phyloP scores from a whole-genome alignment of 2,113 vertebrate species.

The Sylvilagus bachmani region DNA sequence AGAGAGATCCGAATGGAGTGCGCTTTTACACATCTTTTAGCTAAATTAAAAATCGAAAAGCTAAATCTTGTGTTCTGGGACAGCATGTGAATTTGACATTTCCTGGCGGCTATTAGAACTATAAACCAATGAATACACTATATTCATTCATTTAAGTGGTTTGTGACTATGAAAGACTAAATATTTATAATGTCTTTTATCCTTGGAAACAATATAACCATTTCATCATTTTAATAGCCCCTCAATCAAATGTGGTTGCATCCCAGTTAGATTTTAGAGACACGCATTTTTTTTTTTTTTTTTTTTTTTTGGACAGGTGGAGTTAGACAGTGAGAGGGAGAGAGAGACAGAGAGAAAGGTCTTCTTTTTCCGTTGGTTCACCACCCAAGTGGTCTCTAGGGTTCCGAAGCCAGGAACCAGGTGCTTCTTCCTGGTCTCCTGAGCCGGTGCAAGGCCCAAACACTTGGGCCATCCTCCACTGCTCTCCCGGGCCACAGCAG shows the following conservation, averaged over 20 bases:
- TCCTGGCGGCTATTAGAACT: constrained; percentile 68
- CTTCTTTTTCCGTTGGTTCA: no score
- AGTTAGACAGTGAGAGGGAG: no score
- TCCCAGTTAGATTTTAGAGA: constrained; percentile 62
- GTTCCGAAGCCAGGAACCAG: no score
- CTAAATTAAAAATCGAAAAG: constrained; percentile 80
- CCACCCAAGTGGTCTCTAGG: no score
- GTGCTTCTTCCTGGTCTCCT: no score
- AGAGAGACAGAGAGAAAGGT: no score
- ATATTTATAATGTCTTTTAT: constrained; percentile 80
- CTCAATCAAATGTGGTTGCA: constrained; percentile 65
- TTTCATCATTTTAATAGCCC: constrained; percentile 77
- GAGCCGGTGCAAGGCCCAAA: no score
- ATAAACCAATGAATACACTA: constrained; percentile 64
- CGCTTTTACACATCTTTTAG: constrained; percentile 78
- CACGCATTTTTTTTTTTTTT: constrained; percentile 31
- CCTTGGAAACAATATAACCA: constrained; percentile 64
- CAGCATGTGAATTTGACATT: constrained; percentile 80
- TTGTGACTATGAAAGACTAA: constrained; percentile 74
- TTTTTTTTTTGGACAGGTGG: no score
- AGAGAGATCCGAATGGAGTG: constrained; percentile 56
- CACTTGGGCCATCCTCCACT: no score
- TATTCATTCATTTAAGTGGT: constrained; percentile 74
- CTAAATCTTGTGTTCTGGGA: constrained; percentile 71
- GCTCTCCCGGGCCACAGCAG: no score